These are phyloP conservation scores for Gasterosteus aculeatus DNA, from an alignment of 2,113 vertebrate genomes.

Conservation along the genomic window DNA sequence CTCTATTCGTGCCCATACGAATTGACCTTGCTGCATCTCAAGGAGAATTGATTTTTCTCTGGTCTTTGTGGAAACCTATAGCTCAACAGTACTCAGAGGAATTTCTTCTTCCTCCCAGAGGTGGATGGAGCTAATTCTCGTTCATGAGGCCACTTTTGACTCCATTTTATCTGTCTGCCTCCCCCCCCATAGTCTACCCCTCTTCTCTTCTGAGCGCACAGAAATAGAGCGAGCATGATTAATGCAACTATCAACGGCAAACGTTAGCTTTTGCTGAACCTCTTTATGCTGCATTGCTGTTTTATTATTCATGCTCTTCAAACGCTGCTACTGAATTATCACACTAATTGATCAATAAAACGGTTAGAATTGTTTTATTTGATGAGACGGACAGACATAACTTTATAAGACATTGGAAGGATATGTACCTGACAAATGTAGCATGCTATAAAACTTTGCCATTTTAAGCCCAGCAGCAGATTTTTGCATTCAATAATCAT, in stretches of 20 bases:
- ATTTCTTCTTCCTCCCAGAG: conserved; percentile 59
- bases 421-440: neutral
- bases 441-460: neutral
- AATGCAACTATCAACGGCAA: conserved; percentile 68
- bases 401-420: neutral
- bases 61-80: conserved; percentile 75
- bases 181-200: conserved; percentile 18
- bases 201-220: conserved; percentile 50
- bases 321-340: conserved; percentile 31
- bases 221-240: conserved; percentile 72
- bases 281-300: conserved; percentile 60
- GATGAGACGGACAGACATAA: neutral
- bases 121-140: conserved; percentile 68
- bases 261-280: conserved; percentile 65
- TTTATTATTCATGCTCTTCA: conserved; percentile 43
- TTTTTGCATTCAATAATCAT: neutral
- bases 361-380: conserved; percentile 28
- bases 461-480: neutral
- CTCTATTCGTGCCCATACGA: conserved; percentile 44
- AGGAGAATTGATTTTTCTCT: conserved; percentile 81
- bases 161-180: conserved; percentile 53
- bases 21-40: conserved; percentile 79
- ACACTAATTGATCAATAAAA: conserved; percentile 38
- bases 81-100: conserved; percentile 72
- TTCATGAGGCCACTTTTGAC: conserved; percentile 72